phyloP scores from a whole-genome alignment of 2,888 invertebrate genomes.

The Eutolmus rufibarbis region DNA sequence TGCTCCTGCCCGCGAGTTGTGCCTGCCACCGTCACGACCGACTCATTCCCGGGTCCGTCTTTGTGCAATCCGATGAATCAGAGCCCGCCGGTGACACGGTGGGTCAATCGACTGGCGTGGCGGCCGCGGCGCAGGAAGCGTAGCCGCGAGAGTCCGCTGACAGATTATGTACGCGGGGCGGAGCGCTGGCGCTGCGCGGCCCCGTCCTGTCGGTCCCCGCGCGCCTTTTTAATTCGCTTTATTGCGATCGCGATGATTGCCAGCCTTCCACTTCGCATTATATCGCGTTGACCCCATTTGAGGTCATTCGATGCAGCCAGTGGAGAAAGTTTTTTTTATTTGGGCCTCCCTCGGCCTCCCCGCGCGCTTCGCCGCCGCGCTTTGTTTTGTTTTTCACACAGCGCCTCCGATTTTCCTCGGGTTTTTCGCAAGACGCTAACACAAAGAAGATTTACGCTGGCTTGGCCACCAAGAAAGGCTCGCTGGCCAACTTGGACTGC shows the following conservation, averaged over 20 bases:
- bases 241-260: constrained; percentile 13
- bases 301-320: constrained; percentile 39
- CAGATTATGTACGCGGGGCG: neutral
- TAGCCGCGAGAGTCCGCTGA: neutral
- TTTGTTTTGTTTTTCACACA: constrained; percentile 12
- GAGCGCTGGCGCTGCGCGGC: neutral
- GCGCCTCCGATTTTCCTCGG: neutral
- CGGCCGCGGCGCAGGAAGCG: neutral
- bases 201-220: neutral
- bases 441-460: neutral
- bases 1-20: neutral
- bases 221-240: neutral
- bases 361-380: neutral
- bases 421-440: neutral
- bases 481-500: neutral
- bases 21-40: neutral
- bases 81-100: neutral
- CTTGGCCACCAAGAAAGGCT: neutral
- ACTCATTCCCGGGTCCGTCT: neutral
- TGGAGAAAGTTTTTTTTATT: constrained; percentile 27
- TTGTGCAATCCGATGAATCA: neutral
- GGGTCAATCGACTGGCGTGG: neutral
- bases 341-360: neutral
- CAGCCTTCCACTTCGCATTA: constrained; percentile 15
- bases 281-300: constrained; percentile 43